These are phyloP conservation scores for Enteromius radiatus DNA, from an alignment of 2,797 vertebrate genomes.

Conservation along the genomic window DNA sequence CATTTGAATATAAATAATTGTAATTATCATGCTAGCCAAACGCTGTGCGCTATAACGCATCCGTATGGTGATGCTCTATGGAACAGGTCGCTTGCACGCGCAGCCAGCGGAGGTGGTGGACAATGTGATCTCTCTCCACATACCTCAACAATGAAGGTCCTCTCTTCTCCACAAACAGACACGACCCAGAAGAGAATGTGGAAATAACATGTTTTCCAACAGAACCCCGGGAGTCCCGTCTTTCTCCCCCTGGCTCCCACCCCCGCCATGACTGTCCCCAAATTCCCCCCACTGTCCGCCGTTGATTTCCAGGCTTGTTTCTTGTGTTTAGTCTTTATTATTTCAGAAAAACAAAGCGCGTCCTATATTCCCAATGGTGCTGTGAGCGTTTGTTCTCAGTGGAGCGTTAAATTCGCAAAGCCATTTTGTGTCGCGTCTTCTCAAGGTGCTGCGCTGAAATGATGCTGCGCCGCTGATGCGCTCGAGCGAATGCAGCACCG, in stretches of 20 bases:
- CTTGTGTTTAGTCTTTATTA: constrained; percentile 61
- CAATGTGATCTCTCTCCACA: constrained; percentile 38
- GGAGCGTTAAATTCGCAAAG: constrained; percentile 61
- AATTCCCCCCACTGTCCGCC: constrained; percentile 64
- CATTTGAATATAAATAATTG: background rate
- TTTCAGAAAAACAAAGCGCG: constrained; percentile 64
- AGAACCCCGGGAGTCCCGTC: constrained; percentile 73
- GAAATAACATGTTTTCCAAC: constrained; percentile 80
- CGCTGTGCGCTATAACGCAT: background rate
- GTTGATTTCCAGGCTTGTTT: constrained; percentile 69
- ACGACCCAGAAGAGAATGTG: constrained; percentile 80
- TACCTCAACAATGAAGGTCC: constrained; percentile 82
- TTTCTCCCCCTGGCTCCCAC: constrained; percentile 72
- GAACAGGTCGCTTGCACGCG: constrained; percentile 2
- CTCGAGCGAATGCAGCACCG: constrained; percentile 34
- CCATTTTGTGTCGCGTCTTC: constrained; percentile 67
- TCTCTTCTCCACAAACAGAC: constrained; percentile 79
- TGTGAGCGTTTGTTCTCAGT: constrained; percentile 52
- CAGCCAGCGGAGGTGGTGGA: constrained; percentile 21
- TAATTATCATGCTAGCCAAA: no score
- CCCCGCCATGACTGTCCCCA: constrained; percentile 75
- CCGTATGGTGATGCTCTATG: constrained; percentile 3
- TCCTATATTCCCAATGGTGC: constrained; percentile 53
- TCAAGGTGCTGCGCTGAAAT: constrained; percentile 63
- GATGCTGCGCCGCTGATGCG: constrained; percentile 50